Conservation (phyloP, 2,888 invertebrate genomes). For the Metopia argyrocephala region DNA sequence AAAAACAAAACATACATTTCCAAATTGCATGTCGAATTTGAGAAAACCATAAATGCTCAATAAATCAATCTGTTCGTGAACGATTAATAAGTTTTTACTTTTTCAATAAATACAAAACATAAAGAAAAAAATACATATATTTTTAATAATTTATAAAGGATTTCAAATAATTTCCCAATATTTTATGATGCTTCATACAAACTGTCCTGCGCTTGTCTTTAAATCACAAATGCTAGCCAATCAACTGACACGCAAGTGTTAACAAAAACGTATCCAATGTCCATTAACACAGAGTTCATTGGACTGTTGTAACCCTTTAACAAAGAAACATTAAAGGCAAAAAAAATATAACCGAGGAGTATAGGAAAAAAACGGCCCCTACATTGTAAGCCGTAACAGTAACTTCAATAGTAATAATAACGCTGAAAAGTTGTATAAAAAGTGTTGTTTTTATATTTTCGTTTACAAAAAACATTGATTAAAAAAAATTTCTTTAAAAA, state of each 20-base stretch:
- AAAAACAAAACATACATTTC: background rate
- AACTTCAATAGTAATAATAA: too few species aligned
- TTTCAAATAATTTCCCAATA: constrained; percentile 42
- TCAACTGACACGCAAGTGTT: background rate
- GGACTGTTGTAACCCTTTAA: constrained; percentile 59
- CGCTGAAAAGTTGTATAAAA: too few species aligned
- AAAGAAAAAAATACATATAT: too few species aligned
- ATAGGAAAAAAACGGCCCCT: background rate
- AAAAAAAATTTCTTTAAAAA: too few species aligned
- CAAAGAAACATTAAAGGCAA: constrained; percentile 1
- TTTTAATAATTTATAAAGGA: constrained; percentile 37
- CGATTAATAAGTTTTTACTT: background rate
- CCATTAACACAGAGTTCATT: constrained; percentile 51
- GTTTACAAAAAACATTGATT: too few species aligned
- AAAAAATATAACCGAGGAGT: background rate
- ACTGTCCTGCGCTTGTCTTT: constrained; percentile 44
- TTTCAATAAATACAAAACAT: too few species aligned
- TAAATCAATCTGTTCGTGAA: constrained; percentile 43
- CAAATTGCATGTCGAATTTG: constrained; percentile 43
- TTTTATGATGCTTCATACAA: constrained; percentile 53
- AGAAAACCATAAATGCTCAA: constrained; percentile 30
- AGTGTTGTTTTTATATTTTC: too few species aligned
- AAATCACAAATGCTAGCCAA: background rate
- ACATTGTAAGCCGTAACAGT: background rate
- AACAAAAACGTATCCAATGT: background rate